phyloP scores from a whole-genome alignment of 2,797 vertebrate genomes.

The Ficedula albicollis region DNA sequence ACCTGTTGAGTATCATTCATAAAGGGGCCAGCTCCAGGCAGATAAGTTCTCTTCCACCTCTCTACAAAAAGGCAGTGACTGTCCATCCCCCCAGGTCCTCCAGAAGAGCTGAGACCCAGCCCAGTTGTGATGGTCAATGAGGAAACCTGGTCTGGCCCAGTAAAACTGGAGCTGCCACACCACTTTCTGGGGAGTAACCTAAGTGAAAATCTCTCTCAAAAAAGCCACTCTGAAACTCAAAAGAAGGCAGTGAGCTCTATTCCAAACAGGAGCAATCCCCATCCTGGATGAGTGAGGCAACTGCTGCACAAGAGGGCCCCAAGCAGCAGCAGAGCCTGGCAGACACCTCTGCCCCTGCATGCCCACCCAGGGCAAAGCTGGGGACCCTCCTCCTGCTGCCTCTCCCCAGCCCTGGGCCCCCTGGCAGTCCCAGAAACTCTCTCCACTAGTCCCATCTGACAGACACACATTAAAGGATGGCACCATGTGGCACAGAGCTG shows the following conservation, averaged over 20 bases:
- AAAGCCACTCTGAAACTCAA: neutral
- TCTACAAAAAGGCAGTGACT: neutral
- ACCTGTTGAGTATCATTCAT: neutral
- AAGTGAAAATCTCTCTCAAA: neutral
- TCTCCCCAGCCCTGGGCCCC: neutral
- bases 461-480: neutral
- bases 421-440: neutral
- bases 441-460: neutral
- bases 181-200: neutral
- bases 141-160: neutral
- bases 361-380: fast-evolving
- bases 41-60: neutral
- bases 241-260: neutral
- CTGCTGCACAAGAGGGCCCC: neutral
- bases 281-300: neutral
- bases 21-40: neutral
- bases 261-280: neutral
- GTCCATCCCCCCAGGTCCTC: neutral
- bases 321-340: neutral
- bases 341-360: neutral
- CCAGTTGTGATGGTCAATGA: neutral
- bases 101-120: neutral
- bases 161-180: neutral
- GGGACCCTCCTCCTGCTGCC: fast-evolving
- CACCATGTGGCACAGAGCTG: neutral